Base-by-base conservation (phyloP, 2,797 vertebrate genomes). In the Smutsia gigantea region DNA sequence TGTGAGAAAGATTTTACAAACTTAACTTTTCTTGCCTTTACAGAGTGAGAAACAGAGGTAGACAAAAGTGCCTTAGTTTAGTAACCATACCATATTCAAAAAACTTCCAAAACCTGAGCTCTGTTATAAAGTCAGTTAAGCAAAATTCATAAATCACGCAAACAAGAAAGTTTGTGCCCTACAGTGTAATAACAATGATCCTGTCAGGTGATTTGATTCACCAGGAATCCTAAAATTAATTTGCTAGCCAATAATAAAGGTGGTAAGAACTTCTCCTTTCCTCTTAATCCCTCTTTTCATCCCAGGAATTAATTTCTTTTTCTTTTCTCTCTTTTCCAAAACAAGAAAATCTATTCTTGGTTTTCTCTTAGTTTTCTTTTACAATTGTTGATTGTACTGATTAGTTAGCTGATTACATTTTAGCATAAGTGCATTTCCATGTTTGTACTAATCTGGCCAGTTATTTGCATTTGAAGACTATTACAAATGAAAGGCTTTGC, bases 1-100 rank as follows among this genome's bases (percentile, higher is more conserved):
- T 87, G 12, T 75, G 69, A 69, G 61, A 59, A 59, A 39, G 51
- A 46, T 85, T 78, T 90, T 86, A 90, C 74, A 85, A 83, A 83
- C 75, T 27, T n/a, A 69, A 63, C 83, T 71, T 49, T 77, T 94
- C 11, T 55, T 53, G 72, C 39, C 39, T 59, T 49, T 31, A 83
- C 31, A 61, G 84, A 57, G 13, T 72, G 34, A 74, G 42, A 94
- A 92, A 85, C 1, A 0, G 39, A 94, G 42, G 39, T 71, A 78
- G 78, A 84, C 39, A 55, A 46, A 82, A 74, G 37, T 83, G 31
- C 18, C n/a, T 94, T 77, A 57, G 77, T 92, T 83, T 61, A 68
- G 55, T 8, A 57, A 17, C 46, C 46, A 8, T 51, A 37, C 25
- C 21, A 90, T 75, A 86, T 82, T 90, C 17, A 49, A 79, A 83